Evolutionary conservation across 2,113 vertebrate species (phyloP).

Genomic region (Donacobius atricapilla): DNA sequence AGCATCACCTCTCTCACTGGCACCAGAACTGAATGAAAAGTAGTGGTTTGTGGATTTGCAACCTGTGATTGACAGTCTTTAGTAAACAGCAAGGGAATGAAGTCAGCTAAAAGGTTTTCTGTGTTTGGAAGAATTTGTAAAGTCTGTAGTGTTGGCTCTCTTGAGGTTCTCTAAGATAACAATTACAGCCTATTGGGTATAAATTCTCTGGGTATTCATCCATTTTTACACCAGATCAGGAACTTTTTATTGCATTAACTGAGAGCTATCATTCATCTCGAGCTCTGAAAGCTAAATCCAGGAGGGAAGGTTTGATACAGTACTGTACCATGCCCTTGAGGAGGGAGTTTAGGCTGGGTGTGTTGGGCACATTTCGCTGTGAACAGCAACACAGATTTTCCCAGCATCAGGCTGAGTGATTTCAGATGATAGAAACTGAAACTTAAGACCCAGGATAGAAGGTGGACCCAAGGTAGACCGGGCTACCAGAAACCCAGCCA

Average conservation of each 20-base stretch:
- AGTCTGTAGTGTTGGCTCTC: accelerated
- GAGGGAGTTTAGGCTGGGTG: neutral
- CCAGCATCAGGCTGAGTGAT: neutral
- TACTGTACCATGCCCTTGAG: neutral
- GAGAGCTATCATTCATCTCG: neutral
- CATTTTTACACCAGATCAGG: neutral
- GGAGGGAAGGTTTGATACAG: accelerated
- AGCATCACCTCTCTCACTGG: accelerated
- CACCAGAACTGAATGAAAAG: neutral
- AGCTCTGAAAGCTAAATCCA: neutral
- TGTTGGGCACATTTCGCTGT: accelerated
- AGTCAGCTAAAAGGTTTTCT: neutral
- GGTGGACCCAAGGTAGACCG: neutral
- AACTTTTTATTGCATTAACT: neutral
- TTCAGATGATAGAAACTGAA: neutral
- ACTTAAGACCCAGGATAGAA: neutral
- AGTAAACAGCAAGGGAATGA: neutral
- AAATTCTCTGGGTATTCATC: neutral
- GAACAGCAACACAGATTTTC: neutral
- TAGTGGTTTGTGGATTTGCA: neutral
- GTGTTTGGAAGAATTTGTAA: neutral
- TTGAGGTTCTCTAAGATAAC: neutral
- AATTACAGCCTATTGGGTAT: neutral
- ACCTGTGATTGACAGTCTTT: neutral
- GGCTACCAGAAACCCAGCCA: neutral